Conservation (phyloP, 1,140 invertebrate species). For the Brachionus manjavacas region DNA sequence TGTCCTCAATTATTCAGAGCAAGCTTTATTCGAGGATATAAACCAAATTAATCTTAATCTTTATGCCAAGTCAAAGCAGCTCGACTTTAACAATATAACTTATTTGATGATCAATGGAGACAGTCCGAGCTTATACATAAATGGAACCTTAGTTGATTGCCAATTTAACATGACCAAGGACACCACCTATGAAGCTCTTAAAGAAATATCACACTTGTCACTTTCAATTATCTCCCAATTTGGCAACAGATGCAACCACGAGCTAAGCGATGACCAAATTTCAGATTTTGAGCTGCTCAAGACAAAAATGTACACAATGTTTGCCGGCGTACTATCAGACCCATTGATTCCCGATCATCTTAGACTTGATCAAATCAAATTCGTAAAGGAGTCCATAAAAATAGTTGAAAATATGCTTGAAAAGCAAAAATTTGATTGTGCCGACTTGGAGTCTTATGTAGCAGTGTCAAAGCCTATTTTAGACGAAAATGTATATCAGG, state of each 20-base stretch:
- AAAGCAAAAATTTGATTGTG: background rate
- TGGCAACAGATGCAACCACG: background rate
- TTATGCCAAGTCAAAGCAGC: background rate
- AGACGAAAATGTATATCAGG: background rate
- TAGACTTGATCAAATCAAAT: background rate
- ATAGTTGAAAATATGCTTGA: background rate
- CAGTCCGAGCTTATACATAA: background rate
- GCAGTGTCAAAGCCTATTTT: background rate
- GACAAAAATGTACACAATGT: background rate
- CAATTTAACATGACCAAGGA: background rate
- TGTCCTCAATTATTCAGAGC: background rate
- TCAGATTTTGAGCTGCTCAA: background rate
- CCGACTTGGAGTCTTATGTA: background rate
- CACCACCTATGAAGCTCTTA: conserved; percentile 3
- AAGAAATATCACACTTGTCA: conserved; percentile 13
- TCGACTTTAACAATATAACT: background rate
- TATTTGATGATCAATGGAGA: conserved; percentile 8
- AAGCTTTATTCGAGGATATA: background rate
- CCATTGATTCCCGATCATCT: background rate
- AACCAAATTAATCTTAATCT: conserved; percentile 8
- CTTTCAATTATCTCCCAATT: background rate
- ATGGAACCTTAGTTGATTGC: background rate
- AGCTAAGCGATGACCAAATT: background rate
- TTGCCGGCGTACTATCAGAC: background rate
- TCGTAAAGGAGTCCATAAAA: conserved; percentile 1